Base-by-base conservation (phyloP, 2,888 invertebrate genomes). In the Formica aserva region DNA sequence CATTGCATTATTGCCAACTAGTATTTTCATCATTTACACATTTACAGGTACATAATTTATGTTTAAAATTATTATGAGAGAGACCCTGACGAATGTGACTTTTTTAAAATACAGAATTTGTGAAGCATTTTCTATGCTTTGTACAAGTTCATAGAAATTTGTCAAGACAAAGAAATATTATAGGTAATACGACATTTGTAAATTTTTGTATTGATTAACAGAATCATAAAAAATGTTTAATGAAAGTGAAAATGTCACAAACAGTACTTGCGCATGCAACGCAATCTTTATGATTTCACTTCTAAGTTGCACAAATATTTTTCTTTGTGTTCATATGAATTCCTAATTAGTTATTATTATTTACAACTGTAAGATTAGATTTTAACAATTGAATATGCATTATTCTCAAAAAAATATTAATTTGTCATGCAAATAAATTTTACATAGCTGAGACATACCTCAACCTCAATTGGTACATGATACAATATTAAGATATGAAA, bases 401-500 rank as follows among this genome's bases (percentile, higher is more conserved):
- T 5, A 29, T 69, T 76, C 8, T 66, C 5, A 32, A 8, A 52
- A 75, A 3, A 76, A 38, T 38, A 52, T 81, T 63, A 32, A 29
- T 52, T 76, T 48, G 9, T 29, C 29, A 48, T 13, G 26, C 26
- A 38, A 26, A 48, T 45, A 22, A 1, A 22, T 62, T 67, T 78
- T 22, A 13, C 63, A 52, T 67, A 75, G 75, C 74, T 71, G 38
- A 52, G 52, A 45, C 74, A 82, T 86, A 57, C 18, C 32, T 66
- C 45, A 11, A 87, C 72, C 85, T 85, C 76, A 45, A 75, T 15
- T 8, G 15, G 41, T 22, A 67, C 38, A 62, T 45, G 75, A 69
- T 86, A 82, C 77, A 83, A 74, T 83, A 69, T 83, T 67, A 67
- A 83, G 60, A 67, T 85, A 85, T 72, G 55, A 78, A 62, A 84